phyloP scores from a whole-genome alignment of 2,113 vertebrate species.

The Polypterus bichir region DNA sequence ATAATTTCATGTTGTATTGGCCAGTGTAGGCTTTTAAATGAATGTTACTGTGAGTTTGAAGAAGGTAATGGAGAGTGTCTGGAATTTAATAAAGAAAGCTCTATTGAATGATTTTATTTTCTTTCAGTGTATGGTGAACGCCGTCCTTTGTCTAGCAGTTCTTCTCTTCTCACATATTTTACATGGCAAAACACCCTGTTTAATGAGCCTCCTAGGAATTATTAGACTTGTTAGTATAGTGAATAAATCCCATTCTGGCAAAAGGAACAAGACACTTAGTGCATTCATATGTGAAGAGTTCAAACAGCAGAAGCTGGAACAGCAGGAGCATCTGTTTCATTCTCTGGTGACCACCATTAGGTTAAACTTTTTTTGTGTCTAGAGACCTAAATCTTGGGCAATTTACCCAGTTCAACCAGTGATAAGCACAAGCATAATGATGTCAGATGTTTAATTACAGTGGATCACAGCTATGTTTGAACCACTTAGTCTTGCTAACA shows the following conservation, averaged over 20 bases:
- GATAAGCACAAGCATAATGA: not conserved
- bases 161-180: not conserved
- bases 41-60: too few species aligned
- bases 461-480: not conserved
- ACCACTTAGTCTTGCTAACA: not conserved
- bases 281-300: not conserved
- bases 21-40: too few species aligned
- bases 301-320: slow-evolving; percentile 1
- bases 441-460: not conserved
- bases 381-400: not conserved
- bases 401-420: slow-evolving; percentile 7
- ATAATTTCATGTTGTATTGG: too few species aligned
- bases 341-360: slow-evolving; percentile 1
- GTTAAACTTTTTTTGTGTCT: not conserved
- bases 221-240: slow-evolving; percentile 4
- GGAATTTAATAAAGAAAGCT: too few species aligned
- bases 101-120: too few species aligned
- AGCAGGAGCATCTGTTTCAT: slow-evolving; percentile 6
- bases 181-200: not conserved
- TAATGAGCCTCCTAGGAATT: slow-evolving; percentile 9
- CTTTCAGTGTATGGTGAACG: too few species aligned
- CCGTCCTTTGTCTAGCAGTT: too few species aligned
- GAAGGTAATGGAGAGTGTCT: too few species aligned
- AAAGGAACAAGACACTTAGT: slow-evolving; percentile 9
- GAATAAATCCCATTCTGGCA: slow-evolving; percentile 8